Evolutionary conservation across 2,888 invertebrate genomes (phyloP), one percentile per base, ranked within the genome.

Genomic region (Spodoptera picta): DNA sequence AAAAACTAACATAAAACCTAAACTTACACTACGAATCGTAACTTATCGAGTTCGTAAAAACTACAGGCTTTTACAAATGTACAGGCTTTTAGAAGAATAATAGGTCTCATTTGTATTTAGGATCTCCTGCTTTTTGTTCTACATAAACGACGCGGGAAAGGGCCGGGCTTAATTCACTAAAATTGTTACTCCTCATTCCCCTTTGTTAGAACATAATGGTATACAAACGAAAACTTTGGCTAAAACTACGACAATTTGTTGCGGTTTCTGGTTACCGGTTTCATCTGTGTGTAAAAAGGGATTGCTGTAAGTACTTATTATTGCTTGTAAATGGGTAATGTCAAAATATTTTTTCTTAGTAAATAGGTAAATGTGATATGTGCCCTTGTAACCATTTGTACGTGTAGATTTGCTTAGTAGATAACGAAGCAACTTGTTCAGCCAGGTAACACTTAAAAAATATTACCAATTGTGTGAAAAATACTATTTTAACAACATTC

Each of bases 51-150:
- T 74, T 49, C 43, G 75, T 57, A 77, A 75, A 76, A 75, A 76
- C 57, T 75, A 58, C 58, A 54, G 47, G 64, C 60, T 44, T 49
- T 60, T 51, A 64, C 70, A 75, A 77, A 70, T 75, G 66, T 52
- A 59, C 51, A 56, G 75, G 70, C 66, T 69, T 67, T 75, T 31
- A 19, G 58, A 73, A 75, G 76, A 73, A 67, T 73, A 77, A 77
- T 77, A 43, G 63, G 46, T 23, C 64, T 65, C 77, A 77, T 79
- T 77, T 77, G 76, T 77, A 73, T 69, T 67, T 75, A 67, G 76
- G 46, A 63, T 69, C 64, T 74, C 62, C 54, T 73, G 60, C 50
- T 75, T 77, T 75, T 77, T 79, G 66, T 68, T 79, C 60, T 36
- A 71, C 49, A 49, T 62, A 61, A 51, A 48, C 55, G 57, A 55